Conservation (phyloP, 1,140 invertebrate genomes). For the Trichonephila inaurata region DNA sequence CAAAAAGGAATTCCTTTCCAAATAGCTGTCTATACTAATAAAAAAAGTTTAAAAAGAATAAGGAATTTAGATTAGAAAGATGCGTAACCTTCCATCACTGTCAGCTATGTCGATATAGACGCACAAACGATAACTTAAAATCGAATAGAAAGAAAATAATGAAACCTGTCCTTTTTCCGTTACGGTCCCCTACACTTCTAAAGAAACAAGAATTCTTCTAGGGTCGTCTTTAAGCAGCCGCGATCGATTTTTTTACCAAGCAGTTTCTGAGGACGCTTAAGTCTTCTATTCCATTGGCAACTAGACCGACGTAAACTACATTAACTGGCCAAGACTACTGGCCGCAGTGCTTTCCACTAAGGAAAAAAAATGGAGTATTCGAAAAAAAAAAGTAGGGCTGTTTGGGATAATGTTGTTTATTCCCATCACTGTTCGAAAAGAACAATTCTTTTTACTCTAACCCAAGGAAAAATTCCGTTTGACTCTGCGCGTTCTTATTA, state of each 20-base stretch:
- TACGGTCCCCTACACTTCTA: not conserved
- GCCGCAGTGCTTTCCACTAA: not conserved
- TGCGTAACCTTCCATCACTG: not conserved
- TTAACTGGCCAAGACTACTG: not conserved
- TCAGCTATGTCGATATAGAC: not conserved
- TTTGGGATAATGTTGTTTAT: conserved; percentile 19
- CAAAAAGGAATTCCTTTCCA: not conserved
- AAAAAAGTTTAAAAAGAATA: not conserved
- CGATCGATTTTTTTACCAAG: not conserved
- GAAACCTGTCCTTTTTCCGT: not conserved
- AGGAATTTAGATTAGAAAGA: conserved; percentile 3
- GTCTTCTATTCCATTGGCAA: not conserved
- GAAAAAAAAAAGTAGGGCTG: not conserved
- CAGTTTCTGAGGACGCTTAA: not conserved
- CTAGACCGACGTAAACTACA: not conserved
- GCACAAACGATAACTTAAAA: conserved; percentile 8
- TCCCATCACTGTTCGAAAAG: not conserved
- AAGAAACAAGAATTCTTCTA: not conserved
- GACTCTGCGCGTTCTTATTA: not conserved
- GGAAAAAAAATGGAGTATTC: not conserved
- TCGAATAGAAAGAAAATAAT: conserved; percentile 23
- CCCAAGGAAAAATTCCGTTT: not conserved
- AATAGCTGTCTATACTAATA: not conserved
- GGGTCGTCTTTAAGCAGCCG: not conserved
- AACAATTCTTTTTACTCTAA: not conserved